Conservation (phyloP, 2,113 vertebrate species). For the Cololabis saira region DNA sequence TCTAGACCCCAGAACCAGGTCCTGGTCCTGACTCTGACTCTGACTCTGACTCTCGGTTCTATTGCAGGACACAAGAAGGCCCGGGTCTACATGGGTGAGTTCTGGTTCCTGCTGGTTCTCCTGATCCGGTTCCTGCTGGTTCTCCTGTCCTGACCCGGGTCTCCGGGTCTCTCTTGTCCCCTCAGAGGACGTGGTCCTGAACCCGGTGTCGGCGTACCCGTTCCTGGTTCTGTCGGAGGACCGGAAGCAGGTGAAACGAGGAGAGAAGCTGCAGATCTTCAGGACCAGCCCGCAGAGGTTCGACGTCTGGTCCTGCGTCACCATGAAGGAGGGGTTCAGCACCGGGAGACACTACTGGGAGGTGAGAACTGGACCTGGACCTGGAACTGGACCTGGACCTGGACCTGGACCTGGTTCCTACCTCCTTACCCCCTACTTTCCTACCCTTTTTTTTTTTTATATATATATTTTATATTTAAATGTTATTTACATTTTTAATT, state of each 20-base stretch:
- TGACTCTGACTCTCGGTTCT: not conserved
- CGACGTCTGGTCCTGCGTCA: constrained; percentile 81
- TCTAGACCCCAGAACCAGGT: too few species aligned
- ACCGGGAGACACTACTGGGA: constrained; percentile 84
- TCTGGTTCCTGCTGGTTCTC: too few species aligned
- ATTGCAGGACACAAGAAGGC: constrained; percentile 79
- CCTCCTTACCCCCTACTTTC: too few species aligned
- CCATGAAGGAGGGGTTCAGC: constrained; percentile 72
- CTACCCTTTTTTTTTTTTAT: too few species aligned
- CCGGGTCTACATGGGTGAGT: constrained; percentile 75
- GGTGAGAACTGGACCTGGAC: constrained; percentile 34
- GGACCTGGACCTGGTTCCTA: too few species aligned
- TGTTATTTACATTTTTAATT: too few species aligned
- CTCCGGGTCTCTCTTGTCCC: too few species aligned
- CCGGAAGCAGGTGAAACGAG: constrained; percentile 78
- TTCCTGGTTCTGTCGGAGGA: constrained; percentile 82
- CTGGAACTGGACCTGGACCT: not conserved
- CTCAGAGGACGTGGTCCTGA: constrained; percentile 76
- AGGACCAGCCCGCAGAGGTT: constrained; percentile 76
- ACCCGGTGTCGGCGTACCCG: constrained; percentile 81
- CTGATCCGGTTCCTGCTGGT: too few species aligned
- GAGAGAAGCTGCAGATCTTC: constrained; percentile 81
- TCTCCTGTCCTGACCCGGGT: too few species aligned
- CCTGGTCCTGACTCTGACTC: too few species aligned
- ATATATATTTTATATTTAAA: too few species aligned